phyloP scores from a whole-genome alignment of 2,888 invertebrate genomes.

The Myopa testacea region DNA sequence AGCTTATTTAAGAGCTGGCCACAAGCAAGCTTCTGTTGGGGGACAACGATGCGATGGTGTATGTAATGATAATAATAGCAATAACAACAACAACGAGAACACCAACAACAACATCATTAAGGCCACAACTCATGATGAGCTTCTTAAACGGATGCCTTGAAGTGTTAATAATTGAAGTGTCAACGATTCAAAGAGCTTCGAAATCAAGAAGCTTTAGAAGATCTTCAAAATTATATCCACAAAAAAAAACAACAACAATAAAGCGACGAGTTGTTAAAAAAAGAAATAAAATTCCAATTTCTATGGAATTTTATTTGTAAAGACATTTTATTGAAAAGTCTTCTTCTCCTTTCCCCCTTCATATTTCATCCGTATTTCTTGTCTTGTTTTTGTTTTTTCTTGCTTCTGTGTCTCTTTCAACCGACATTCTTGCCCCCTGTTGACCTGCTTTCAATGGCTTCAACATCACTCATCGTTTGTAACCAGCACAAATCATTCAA shows the following conservation, averaged over 20 bases:
- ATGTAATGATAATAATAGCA: not conserved
- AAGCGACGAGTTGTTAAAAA: not conserved
- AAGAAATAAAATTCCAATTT: not conserved
- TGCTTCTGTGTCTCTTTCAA: not conserved
- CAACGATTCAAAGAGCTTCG: too few species aligned
- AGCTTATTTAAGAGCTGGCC: too few species aligned
- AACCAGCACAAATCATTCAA: constrained; percentile 30
- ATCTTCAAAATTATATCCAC: not conserved
- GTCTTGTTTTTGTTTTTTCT: not conserved
- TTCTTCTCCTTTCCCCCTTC: not conserved
- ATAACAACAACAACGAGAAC: constrained; percentile 9
- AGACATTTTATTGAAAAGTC: not conserved
- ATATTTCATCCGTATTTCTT: not conserved
- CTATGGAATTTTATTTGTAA: too few species aligned
- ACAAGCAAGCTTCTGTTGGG: too few species aligned
- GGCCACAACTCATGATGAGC: not conserved
- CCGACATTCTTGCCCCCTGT: not conserved
- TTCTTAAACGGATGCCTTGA: constrained; percentile 20
- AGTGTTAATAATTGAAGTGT: constrained; percentile 28
- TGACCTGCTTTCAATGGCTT: not conserved
- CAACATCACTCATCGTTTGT: not conserved
- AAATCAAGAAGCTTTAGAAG: too few species aligned
- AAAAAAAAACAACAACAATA: not conserved
- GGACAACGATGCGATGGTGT: not conserved
- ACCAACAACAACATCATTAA: not conserved